phyloP scores from a whole-genome alignment of 1,140 invertebrate genomes.

The Cotesia typhae region DNA sequence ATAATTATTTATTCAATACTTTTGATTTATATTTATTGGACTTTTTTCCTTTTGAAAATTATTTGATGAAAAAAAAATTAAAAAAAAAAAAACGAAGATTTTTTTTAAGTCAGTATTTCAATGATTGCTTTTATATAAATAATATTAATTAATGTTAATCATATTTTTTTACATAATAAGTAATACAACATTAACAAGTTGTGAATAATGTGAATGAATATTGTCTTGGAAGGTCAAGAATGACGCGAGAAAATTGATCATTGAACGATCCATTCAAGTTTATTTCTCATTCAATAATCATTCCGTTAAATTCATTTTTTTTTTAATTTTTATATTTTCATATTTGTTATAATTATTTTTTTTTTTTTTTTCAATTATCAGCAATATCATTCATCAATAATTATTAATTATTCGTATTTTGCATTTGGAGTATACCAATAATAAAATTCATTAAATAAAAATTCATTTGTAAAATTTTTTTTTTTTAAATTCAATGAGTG shows the following conservation, averaged over 20 bases:
- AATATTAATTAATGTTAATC: too few species aligned
- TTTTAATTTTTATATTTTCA: not conserved
- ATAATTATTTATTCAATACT: too few species aligned
- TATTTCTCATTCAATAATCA: not conserved
- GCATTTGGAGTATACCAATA: too few species aligned
- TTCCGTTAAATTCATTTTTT: not conserved
- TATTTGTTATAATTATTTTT: conserved; percentile 1
- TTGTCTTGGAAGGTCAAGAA: conserved; percentile 27
- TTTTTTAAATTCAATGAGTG: too few species aligned
- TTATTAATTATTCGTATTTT: not conserved
- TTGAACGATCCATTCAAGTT: conserved; percentile 25
- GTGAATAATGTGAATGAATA: conserved; percentile 17
- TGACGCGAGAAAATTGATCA: conserved; percentile 25
- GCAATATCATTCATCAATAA: not conserved
- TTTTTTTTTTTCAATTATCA: too few species aligned
- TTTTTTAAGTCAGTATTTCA: too few species aligned
- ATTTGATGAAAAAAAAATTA: too few species aligned
- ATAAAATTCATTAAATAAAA: not conserved
- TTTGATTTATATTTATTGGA: too few species aligned
- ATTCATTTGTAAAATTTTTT: conserved; percentile 1
- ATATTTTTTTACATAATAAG: not conserved
- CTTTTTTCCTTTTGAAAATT: too few species aligned
- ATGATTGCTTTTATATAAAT: too few species aligned
- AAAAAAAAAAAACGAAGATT: too few species aligned
- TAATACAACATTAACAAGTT: not conserved